phyloP scores from a whole-genome alignment of 2,888 invertebrate genomes.

The Eledone cirrhosa region DNA sequence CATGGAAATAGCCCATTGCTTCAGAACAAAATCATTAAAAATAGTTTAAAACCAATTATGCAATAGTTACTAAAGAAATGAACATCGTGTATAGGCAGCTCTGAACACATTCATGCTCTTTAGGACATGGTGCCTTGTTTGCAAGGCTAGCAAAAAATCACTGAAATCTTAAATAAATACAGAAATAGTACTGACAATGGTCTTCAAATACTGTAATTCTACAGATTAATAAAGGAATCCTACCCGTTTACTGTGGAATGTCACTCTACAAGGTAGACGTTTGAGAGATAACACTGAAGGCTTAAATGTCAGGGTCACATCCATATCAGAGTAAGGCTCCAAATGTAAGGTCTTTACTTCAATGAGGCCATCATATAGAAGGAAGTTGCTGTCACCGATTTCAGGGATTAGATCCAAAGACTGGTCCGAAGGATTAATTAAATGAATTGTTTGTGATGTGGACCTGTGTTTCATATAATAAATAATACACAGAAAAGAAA shows the following conservation, averaged over 20 bases:
- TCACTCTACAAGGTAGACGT: slow-evolving; percentile 60
- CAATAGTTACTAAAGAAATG: no score
- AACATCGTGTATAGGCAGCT: no score
- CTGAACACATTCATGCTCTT: no score
- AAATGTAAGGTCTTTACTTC: slow-evolving; percentile 48
- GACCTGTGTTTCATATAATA: slow-evolving; percentile 44
- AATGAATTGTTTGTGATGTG: slow-evolving; percentile 56
- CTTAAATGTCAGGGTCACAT: slow-evolving; percentile 64
- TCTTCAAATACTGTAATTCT: no score
- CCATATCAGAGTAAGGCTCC: slow-evolving; percentile 47
- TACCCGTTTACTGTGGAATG: slow-evolving; percentile 64
- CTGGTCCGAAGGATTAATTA: slow-evolving; percentile 65
- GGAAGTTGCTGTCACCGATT: slow-evolving; percentile 65
- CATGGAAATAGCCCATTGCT: no score
- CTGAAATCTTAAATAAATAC: no score
- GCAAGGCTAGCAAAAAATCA: no score
- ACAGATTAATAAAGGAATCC: slow-evolving; percentile 3
- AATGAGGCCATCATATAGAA: slow-evolving; percentile 59
- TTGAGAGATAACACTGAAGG: slow-evolving; percentile 63
- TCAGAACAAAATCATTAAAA: no score
- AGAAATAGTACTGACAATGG: no score
- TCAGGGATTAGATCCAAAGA: slow-evolving; percentile 58
- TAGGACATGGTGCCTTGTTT: no score
- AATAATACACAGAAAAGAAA: no score
- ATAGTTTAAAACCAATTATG: no score